Base-by-base conservation (phyloP, 1,140 invertebrate genomes). In the Aphidius ervi region DNA sequence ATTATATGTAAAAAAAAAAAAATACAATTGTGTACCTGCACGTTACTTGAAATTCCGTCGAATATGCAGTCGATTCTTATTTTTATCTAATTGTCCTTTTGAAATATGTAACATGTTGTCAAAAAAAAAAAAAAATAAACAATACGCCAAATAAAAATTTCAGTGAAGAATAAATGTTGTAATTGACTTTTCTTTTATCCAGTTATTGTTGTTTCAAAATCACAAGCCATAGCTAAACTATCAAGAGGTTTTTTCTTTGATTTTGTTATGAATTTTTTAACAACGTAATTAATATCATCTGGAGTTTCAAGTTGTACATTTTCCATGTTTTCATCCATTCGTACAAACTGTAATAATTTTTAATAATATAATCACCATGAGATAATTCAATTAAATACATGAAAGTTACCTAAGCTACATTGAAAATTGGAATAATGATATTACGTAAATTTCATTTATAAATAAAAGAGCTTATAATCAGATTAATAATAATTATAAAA, bases 271-370 rank as follows among this genome's bases (percentile, higher is more conserved):
- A 69, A 58, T 46, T 59, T 67, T 7, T 70, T 68, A 5, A 78
- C 68, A 55, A 77, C 76, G 9, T 72, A 67, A 41, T 72, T 73
- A 49, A 78, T 70, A 50, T 77, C 66, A 23, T 6, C 6, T 0
- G 76, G 76, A 1, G 76, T 78, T 59, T 70, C 72, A 45, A 77
- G 59, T 41, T 59, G 64, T 5, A 69, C 71, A 59, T 64, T 76
- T 40, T 74, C 71, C 61, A 66, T 71, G 16, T 78, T 76, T 2
- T 68, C 53, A 42, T 70, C 67, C 66, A 72, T 72, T n/a, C 75
- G 61, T 6, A 74, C 68, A 31, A 75, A n/a, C 72, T 75, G 48
- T 49, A 57, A 53, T 54, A 47, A 54, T 55, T 49, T 57, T 43
- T 40, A n/a, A 7, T 31, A 2, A 0, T 43, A 8, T 39, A 56